Conservation (phyloP, 1,140 invertebrate genomes). For the Drusus annulatus region DNA sequence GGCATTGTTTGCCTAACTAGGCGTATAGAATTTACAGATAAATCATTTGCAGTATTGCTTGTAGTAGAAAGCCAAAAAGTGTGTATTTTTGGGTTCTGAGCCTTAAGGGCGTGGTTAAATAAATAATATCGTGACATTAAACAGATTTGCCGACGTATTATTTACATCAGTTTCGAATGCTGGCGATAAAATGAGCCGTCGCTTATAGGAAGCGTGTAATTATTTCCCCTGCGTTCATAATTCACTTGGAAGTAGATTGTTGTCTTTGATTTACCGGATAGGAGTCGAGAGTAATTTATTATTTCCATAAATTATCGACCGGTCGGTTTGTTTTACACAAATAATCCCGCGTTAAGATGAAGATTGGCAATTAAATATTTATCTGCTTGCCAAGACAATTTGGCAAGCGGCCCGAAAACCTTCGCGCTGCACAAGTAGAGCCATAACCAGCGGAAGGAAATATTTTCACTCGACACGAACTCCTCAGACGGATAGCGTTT, state of each 20-base stretch:
- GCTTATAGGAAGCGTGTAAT: background rate
- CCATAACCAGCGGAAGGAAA: conserved; percentile 1
- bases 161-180: background rate
- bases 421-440: too few species aligned
- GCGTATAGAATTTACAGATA: too few species aligned
- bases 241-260: background rate
- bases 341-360: conserved; percentile 20
- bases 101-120: too few species aligned
- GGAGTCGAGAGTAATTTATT: background rate
- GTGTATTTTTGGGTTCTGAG: too few species aligned
- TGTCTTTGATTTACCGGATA: conserved; percentile 10
- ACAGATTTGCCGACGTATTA: background rate
- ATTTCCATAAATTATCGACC: conserved; percentile 22
- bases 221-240: background rate
- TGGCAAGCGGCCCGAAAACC: conserved; percentile 5
- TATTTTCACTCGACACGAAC: background rate
- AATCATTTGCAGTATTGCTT: too few species aligned
- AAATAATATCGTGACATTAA: background rate
- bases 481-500: conserved; percentile 1
- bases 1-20: too few species aligned
- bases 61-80: too few species aligned
- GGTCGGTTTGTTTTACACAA: conserved; percentile 4
- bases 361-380: conserved; percentile 35
- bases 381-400: conserved; percentile 31
- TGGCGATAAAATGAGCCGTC: background rate